These are phyloP conservation scores for Globodera ellingtonae DNA, from an alignment of 1,140 invertebrate species.

Conservation along the genomic window DNA sequence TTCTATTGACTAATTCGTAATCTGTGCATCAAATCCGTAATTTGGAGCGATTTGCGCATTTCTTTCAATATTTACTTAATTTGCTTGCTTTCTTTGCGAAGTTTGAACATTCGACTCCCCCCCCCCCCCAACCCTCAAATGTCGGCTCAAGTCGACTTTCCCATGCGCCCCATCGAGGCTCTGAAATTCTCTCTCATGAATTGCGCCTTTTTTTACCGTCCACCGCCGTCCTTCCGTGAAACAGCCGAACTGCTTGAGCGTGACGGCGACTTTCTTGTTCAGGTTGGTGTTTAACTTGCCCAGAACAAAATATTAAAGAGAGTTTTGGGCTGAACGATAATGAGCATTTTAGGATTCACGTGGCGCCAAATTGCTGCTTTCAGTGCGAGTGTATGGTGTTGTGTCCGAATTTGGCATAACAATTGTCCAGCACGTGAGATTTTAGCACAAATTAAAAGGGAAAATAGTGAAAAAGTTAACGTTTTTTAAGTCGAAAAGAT, in stretches of 20 bases:
- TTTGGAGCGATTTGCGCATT: too few species aligned
- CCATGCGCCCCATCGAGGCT: conserved; percentile 14
- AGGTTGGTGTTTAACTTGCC: not conserved
- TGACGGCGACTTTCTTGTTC: conserved; percentile 23
- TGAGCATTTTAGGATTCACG: conserved; percentile 2
- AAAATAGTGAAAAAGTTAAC: too few species aligned
- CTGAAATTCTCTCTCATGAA: conserved; percentile 28
- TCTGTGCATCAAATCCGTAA: too few species aligned
- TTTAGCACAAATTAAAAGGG: too few species aligned
- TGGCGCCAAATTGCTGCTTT: conserved; percentile 16
- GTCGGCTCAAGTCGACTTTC: not conserved
- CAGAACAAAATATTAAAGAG: too few species aligned
- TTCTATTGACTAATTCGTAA: too few species aligned
- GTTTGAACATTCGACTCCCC: too few species aligned
- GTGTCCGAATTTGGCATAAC: conserved; percentile 14
- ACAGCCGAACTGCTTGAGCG: conserved; percentile 20
- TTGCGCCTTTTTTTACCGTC: conserved; percentile 19
- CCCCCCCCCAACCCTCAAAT: too few species aligned
- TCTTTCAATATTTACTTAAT: too few species aligned
- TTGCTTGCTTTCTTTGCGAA: too few species aligned
- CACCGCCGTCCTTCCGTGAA: not conserved
- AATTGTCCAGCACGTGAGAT: conserved; percentile 6
- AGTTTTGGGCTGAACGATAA: too few species aligned
- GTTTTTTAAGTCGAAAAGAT: too few species aligned
- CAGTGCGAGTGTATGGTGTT: conserved; percentile 19